Evolutionary conservation across 2,113 vertebrate species (phyloP).

Genomic region (Podarcis cretensis): DNA sequence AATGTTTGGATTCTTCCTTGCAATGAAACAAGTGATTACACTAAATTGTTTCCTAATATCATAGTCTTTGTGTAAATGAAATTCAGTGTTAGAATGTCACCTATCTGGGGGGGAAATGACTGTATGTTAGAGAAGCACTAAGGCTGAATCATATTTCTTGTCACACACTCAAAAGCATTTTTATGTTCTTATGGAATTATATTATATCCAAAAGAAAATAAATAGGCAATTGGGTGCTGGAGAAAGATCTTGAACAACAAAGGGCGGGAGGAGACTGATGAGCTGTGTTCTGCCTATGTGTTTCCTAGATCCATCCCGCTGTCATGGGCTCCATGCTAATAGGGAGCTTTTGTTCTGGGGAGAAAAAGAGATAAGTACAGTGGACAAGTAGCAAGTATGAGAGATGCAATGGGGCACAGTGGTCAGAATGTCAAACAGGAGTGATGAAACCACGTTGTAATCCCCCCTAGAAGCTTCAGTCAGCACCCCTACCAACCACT

Average conservation of each 20-base stretch:
- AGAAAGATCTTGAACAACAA: slow-evolving; percentile 9
- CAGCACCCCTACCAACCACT: too few species aligned
- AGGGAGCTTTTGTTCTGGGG: not conserved
- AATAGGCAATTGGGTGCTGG: slow-evolving; percentile 61
- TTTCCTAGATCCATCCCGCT: not conserved
- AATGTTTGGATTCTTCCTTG: slow-evolving; percentile 63
- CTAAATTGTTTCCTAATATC: slow-evolving; percentile 63
- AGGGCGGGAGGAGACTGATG: not conserved
- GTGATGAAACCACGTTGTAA: not conserved
- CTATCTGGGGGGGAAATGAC: slow-evolving; percentile 54
- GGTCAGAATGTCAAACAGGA: not conserved
- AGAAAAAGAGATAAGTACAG: not conserved
- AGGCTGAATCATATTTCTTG: slow-evolving; percentile 71
- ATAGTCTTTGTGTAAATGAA: slow-evolving; percentile 62
- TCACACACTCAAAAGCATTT: slow-evolving; percentile 64
- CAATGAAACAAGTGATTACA: slow-evolving; percentile 55
- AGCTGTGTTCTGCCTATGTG: not conserved
- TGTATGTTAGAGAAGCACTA: slow-evolving; percentile 53
- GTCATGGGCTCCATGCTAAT: not conserved
- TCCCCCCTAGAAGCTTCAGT: not conserved
- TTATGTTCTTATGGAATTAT: slow-evolving; percentile 50
- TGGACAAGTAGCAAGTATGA: not conserved
- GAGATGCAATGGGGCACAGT: not conserved
- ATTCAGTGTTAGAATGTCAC: slow-evolving; percentile 62
- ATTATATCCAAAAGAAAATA: slow-evolving; percentile 63